Evolutionary conservation across 2,797 vertebrate genomes (phyloP), one percentile per base, ranked within the genome.

Genomic region (Benthosema pterotum): DNA sequence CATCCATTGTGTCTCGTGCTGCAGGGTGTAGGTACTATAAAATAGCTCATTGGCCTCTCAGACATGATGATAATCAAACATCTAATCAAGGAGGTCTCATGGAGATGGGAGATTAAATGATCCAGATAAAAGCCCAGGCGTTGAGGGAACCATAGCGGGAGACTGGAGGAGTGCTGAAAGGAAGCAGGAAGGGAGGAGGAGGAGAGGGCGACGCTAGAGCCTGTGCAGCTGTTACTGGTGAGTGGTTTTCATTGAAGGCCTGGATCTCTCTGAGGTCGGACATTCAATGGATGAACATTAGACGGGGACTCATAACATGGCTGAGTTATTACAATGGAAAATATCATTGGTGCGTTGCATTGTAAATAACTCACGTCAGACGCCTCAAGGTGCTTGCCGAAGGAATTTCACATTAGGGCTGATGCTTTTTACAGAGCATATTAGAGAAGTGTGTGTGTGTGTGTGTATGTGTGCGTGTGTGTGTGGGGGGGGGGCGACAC

Each of bases 21-120:
- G 32, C 15, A 45, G 13, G 14, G 42, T 62, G 22, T 18, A 59
- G 52, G 63, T 18, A 58, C 52, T 67, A 59, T 79, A 71, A 59
- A 22, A 32, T 38, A 65, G 70, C 73, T 74, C 57, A 47, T 19
- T 43, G 70, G 75, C 74, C 71, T 55, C 65, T 80, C 66, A 62
- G 57, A 18, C 66, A 42, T 62, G 79, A 78, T 73, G 67, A 76
- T 77, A 81, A 89, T 87, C 84, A 82, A 82, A 86, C 77, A 78
- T 84, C 79, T 86, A 83, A 90, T 89, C 87, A 87, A 79, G 43
- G 52, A 71, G 71, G 75, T 78, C 72, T 76, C 78, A 71, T 69
- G 68, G 65, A 82, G 77, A 80, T 72, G 60, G 46, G 67, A 80
- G 78, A 84, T 85, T 64, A 80, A 84, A 85, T 75, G 69, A 81